Conservation (phyloP, 2,888 invertebrate species). For the Drosophila nigritarsus region DNA sequence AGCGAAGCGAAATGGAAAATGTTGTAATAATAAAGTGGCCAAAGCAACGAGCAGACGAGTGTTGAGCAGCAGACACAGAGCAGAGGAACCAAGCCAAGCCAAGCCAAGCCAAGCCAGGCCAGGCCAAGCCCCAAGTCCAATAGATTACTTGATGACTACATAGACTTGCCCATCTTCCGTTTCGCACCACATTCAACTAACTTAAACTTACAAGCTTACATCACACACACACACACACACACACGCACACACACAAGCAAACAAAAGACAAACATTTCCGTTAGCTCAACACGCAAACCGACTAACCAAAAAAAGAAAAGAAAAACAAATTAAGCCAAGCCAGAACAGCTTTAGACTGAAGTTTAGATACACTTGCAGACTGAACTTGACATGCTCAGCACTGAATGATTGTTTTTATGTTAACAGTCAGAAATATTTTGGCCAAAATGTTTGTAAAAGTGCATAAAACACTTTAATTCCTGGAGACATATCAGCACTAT, state of each 20-base stretch:
- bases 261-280: conserved; percentile 69
- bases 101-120: background rate
- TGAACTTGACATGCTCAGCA: background rate
- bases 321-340: conserved; percentile 2
- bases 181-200: conserved; percentile 39
- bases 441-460: background rate
- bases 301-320: conserved; percentile 31
- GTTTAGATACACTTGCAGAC: background rate
- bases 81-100: background rate
- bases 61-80: background rate
- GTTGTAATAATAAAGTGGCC: conserved; percentile 78
- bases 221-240: conserved; percentile 19
- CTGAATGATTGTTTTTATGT: background rate
- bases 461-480: background rate
- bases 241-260: background rate
- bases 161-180: conserved; percentile 40
- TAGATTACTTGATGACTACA: conserved; percentile 45
- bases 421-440: background rate
- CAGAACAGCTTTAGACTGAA: background rate
- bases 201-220: conserved; percentile 51
- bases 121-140: conserved; percentile 58
- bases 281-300: conserved; percentile 65
- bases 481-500: background rate
- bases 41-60: conserved; percentile 52
- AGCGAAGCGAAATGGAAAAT: conserved; percentile 78